Evolutionary conservation across 2,797 vertebrate species (phyloP).

Genomic region (Sebastolobus alascanus): DNA sequence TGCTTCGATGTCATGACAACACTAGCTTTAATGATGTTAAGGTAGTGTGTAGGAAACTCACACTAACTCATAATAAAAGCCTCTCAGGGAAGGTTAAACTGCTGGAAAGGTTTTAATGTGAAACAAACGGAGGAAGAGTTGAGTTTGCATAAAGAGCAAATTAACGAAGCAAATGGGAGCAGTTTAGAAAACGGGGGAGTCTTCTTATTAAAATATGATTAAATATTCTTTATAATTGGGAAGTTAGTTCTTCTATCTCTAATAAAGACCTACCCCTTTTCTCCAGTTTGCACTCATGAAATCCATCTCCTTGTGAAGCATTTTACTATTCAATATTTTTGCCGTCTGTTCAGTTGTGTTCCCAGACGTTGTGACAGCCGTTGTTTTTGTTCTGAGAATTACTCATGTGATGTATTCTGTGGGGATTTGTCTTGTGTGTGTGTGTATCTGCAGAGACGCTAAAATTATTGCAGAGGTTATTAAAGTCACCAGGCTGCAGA

Average conservation of each 20-base stretch:
- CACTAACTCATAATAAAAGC: not conserved
- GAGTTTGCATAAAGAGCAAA: not conserved
- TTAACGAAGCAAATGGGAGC: conserved; percentile 21
- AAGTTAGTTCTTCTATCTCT: not conserved
- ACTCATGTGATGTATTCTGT: not conserved
- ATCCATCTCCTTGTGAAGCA: not conserved
- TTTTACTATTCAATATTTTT: not conserved
- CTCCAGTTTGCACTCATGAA: too few species aligned
- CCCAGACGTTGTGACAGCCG: not conserved
- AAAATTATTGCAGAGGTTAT: conserved; percentile 94
- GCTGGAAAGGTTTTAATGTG: conserved; percentile 5
- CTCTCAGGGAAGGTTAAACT: conserved; percentile 8
- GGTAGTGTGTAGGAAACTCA: conserved; percentile 1
- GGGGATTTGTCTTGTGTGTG: not conserved
- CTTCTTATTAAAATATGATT: not conserved
- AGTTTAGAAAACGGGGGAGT: not conserved
- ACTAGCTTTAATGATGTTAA: conserved; percentile 15
- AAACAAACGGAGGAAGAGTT: not conserved
- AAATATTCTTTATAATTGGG: not conserved
- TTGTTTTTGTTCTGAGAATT: not conserved
- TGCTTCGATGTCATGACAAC: too few species aligned
- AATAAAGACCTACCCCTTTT: not conserved
- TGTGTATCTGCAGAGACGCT: conserved; percentile 88
- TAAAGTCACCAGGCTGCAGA: conserved; percentile 98
- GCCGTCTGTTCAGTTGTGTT: not conserved